Evolutionary conservation across 2,797 vertebrate species (phyloP).

Genomic region (Acanthurus leucopareius): DNA sequence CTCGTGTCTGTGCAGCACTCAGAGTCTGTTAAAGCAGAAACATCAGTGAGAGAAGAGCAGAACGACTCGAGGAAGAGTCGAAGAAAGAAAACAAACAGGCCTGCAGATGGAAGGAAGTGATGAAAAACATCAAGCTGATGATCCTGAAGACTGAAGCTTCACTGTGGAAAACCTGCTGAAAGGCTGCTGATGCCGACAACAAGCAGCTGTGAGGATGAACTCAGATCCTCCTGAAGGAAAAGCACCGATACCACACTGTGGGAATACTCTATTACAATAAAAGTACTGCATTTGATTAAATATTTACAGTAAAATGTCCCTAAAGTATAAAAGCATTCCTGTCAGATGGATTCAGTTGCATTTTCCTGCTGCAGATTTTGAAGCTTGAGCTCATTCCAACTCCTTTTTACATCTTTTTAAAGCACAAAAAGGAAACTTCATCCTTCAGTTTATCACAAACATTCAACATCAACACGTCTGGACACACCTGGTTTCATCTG

Average conservation of each 20-base stretch:
- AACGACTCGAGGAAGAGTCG: constrained; percentile 24
- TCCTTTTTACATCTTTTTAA: not conserved
- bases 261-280: too few species aligned
- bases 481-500: too few species aligned
- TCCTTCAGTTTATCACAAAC: too few species aligned
- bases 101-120: constrained; percentile 25
- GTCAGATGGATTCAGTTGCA: too few species aligned
- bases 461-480: too few species aligned
- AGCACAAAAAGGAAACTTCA: not conserved
- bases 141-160: not conserved
- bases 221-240: not conserved
- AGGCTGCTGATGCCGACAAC: not conserved
- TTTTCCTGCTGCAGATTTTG: not conserved
- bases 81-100: not conserved
- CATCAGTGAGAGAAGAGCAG: not conserved
- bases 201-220: not conserved
- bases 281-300: too few species aligned
- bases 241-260: too few species aligned
- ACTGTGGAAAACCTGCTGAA: not conserved
- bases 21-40: not conserved
- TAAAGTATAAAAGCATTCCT: too few species aligned
- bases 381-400: too few species aligned
- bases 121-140: not conserved
- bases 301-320: too few species aligned
- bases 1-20: not conserved